Base-by-base conservation (phyloP, 2,113 vertebrate genomes). In the Amia ocellicauda region DNA sequence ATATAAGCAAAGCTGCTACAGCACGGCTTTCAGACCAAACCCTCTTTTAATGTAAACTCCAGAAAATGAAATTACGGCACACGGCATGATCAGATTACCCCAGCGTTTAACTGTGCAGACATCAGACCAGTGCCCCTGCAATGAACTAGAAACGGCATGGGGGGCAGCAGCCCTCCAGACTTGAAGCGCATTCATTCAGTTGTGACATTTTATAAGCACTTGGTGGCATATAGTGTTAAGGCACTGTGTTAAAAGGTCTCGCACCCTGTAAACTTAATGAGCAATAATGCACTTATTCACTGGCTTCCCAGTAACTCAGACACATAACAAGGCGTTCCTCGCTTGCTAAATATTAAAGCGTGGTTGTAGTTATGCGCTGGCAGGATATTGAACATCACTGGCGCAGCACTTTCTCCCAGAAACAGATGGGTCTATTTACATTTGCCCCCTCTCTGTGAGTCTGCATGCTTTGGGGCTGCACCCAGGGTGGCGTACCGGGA, bases 191-290 rank as follows among this genome's bases (percentile, higher is more conserved):
- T n/a, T 47, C 16, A n/a, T 47, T 47, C 43, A 49, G 45, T 10
- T 14, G 60, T 62, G 60, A 19, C 20, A 28, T 43, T 60, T 45
- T 62, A 26, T 62, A 43, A 50, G 45, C 45, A 24, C 45, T 29
- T 7, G 14, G 59, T 49, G 11, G 42, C 45, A 61, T 22, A 26
- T 3, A 13, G 47, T 51, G 45, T 36, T 51, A 60, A 49, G 26
- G 49, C n/a, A 4, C n/a, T 29, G 47, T 22, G 10, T 28, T 52
- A 19, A 29, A 62, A 23, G 28, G 28, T 17, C 28, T 31, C 26
- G 43, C 43, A 24, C 45, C 14, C 17, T 50, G 20, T 51, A 51
- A 52, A 62, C 27, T 29, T 51, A 62, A 62, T 22, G 28, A 52
- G 22, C 27, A 31, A 27, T 62, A 50, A 61, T 49, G 59, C 43